phyloP scores from a whole-genome alignment of 2,113 vertebrate genomes.

The Psittacus erithacus region DNA sequence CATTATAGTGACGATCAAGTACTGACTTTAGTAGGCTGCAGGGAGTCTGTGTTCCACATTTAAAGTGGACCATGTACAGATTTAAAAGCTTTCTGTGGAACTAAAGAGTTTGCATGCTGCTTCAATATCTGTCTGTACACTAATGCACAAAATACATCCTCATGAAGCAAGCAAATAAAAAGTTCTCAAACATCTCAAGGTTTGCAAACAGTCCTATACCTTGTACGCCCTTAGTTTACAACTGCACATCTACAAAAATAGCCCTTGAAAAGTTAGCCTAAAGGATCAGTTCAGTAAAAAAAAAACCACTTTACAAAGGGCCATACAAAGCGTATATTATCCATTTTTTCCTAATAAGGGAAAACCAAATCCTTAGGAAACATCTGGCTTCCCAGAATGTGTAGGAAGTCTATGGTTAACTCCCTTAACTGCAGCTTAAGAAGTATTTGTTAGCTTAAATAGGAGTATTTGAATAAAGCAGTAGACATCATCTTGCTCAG shows the following conservation, averaged over 20 bases:
- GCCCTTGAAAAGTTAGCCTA: not conserved
- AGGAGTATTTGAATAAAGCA: constrained; percentile 16
- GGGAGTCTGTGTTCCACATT: not conserved
- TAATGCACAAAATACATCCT: not conserved
- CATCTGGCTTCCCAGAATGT: constrained; percentile 65
- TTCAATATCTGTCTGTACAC: not conserved
- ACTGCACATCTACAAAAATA: not conserved
- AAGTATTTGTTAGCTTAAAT: constrained; percentile 24
- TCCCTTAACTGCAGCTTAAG: constrained; percentile 38
- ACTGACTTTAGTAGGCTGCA: not conserved
- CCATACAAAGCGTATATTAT: constrained; percentile 13
- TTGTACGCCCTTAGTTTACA: not conserved
- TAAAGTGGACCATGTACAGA: not conserved
- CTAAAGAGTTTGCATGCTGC: not conserved
- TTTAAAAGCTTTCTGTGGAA: not conserved
- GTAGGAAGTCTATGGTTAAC: constrained; percentile 61
- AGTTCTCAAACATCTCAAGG: not conserved
- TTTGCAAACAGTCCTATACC: not conserved
- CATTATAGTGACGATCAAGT: not conserved
- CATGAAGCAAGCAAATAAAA: not conserved
- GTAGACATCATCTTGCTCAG: not conserved
- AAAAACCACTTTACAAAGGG: not conserved
- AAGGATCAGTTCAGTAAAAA: not conserved
- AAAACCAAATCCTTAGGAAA: constrained; percentile 64
- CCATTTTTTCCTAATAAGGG: constrained; percentile 10